Base-by-base conservation (phyloP, 2,888 invertebrate species). In the Oeneis ivallda region DNA sequence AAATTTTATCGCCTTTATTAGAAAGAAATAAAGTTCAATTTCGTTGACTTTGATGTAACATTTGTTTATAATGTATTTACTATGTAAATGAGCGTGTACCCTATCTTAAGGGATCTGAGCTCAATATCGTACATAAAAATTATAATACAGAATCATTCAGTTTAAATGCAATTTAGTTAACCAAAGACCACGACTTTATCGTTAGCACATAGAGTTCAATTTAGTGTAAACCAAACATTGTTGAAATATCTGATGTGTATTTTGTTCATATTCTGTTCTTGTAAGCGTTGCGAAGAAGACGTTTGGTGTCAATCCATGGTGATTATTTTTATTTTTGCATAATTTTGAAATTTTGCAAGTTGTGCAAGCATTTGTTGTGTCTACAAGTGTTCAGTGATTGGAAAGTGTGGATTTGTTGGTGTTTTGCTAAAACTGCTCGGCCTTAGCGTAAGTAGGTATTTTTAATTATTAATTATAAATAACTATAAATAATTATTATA, bases 21-120 rank as follows among this genome's bases (percentile, higher is more conserved):
- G 34, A 49, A 37, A 2, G 43, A 9, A 8, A 19, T 67, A 59
- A 37, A 53, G 68, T 66, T 47, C 26, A 54, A n/a, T 53, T 53
- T 60, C 11, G 49, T 41, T 34, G 45, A 57, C 15, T n/a, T 61
- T 57, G 26, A 50, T 60, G n/a, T 32, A n/a, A 15, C 53, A 10
- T 56, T 41, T 56, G 13, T 13, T 7, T n/a, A n/a, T n/a, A n/a
- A 52, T 11, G 8, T 19, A 53, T 15, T 53, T 8, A 41, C 17
- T 39, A 39, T 19, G 41, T 11, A 54, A 37, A 34, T 53, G 10
- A 6, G 10, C 6, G 11, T 5, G 1, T 56, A 13, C 41, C 56
- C 41, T 56, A 56, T 56, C 4, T 13, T 56, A 13, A 56, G 13
- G 17, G 13, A 7, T 6, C 41, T 39, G 17, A 41, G 56, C 39